These are phyloP conservation scores for Galerucella calmariensis DNA, from an alignment of 2,888 invertebrate genomes.

Conservation along the genomic window DNA sequence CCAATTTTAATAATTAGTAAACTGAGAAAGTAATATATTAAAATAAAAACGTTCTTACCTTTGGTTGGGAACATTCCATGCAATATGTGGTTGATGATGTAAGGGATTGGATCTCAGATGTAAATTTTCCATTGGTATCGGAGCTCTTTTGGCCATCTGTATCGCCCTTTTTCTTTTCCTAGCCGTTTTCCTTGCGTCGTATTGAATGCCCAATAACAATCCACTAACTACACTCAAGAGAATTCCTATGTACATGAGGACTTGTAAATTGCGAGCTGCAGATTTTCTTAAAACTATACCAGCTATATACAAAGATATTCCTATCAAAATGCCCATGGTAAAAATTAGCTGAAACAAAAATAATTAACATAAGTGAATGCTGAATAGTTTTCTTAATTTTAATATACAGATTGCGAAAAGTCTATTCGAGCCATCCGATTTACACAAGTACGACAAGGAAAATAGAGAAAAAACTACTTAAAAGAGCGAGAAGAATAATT, in stretches of 20 bases:
- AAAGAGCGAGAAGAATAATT: no score
- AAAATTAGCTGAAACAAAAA: conserved; percentile 70
- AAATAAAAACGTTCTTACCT: conserved; percentile 42
- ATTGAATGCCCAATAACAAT: conserved; percentile 73
- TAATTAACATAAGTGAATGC: neutral
- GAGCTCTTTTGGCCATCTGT: conserved; percentile 56
- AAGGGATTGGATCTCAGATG: conserved; percentile 49
- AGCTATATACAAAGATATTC: conserved; percentile 74
- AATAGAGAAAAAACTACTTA: no score
- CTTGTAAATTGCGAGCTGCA: conserved; percentile 74
- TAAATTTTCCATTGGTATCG: conserved; percentile 58
- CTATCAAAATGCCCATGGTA: conserved; percentile 74
- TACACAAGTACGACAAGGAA: no score
- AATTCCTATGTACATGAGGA: conserved; percentile 74
- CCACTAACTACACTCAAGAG: conserved; percentile 73
- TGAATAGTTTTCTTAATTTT: no score
- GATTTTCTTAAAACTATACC: conserved; percentile 73
- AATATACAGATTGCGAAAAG: no score
- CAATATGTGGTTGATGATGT: conserved; percentile 42
- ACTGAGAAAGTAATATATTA: neutral
- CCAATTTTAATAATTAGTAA: no score
- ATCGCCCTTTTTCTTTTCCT: conserved; percentile 56
- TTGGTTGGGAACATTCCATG: conserved; percentile 44
- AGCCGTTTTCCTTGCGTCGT: conserved; percentile 66
- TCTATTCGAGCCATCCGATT: no score